Evolutionary conservation across 1,140 invertebrate species (phyloP), one percentile per base, ranked within the genome.

Genomic region (Hylyphantes graminicola): DNA sequence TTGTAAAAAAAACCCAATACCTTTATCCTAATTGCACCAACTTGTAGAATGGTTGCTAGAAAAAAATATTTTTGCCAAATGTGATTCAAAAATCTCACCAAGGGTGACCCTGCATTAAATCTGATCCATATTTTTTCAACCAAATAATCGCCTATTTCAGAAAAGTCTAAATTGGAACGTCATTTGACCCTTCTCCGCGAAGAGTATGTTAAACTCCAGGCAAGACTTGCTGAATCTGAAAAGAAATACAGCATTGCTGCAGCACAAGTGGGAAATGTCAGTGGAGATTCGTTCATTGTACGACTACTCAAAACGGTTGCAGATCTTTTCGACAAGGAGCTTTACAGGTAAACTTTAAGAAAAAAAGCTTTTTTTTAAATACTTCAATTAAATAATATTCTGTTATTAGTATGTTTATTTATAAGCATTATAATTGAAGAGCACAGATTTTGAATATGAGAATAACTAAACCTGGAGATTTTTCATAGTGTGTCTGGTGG

Each of bases 181-280:
- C 96, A 98, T 89, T 91, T 98, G 86, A 90, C 93, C 61, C 90
- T 98, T 72, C 90, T 98, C 61, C 93, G 96, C 88, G 94, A 97
- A 87, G 96, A 98, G 89, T 98, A 98, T 90, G 93, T 95, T 0
- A 97, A 96, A 90, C 91, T 98, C 15, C 95, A 97, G 88, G 92
- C 92, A n/a, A 92, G 93, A 85, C 94, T 95, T 88, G 92, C 92
- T 7, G 95, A 97, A 87, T 88, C 97, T 8, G 95, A 98, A 89
- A 92, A 93, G 84, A 95, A 96, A 89, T 96, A 95, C 88, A 94
- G 94, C 72, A 91, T 94, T 53, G 90, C 92, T n/a, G 93, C 94
- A 13, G 91, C 92, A 3, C 90, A 91, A 85, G 90, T 89, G 82
- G 90, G 90, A 81, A 90, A 90, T 79, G 87, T 90, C 11, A 90